Evolutionary conservation across 2,888 invertebrate genomes (phyloP), one percentile per base, ranked within the genome.

Genomic region (Rutpela maculata): DNA sequence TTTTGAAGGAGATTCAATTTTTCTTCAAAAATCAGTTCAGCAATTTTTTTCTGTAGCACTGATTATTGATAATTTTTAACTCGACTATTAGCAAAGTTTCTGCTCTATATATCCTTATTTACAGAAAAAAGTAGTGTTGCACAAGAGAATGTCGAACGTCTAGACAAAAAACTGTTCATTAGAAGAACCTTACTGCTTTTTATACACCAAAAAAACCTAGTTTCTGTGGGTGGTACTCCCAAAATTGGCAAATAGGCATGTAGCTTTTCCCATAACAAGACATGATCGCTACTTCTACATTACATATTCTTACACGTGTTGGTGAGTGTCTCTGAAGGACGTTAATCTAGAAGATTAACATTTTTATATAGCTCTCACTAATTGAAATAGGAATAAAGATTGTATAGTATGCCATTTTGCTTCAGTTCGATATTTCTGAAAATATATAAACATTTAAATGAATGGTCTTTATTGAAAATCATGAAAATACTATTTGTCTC

Each of bases 161-260:
- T 15, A 50, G 50, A 15, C 12, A 50, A 50, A 50, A 50, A 43
- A 43, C 11, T 43, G 12, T 6, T 50, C 50, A 50, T 50, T 50
- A 50, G n/a, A 50, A 5, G 50, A 50, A 50, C 50, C n/a, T 50
- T n/a, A 50, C 50, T 50, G 50, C 1, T 50, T 50, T n/a, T 50
- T 50, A 50, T 12, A 50, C 50, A 43, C 1, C 43, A 43, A 50
- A 50, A 15, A 50, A 50, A 50, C n/a, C 50, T 50, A 50, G 50
- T 50, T 50, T 3, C 12, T 7, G 70, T 70, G 60, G 70, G 70
- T 70, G 70, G 70, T 60, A 35, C 60, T 70, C 38, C 70, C 22
- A 60, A 70, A 70, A 70, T 60, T 18, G 70, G 70, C 19, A 70
- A 70, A 43, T 60, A 15, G 60, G 15, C 38, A 35, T 22, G 60